Conservation (phyloP, 35 echinoderm and acorn worm genomes). For the Heliocidaris erythrogramma region DNA sequence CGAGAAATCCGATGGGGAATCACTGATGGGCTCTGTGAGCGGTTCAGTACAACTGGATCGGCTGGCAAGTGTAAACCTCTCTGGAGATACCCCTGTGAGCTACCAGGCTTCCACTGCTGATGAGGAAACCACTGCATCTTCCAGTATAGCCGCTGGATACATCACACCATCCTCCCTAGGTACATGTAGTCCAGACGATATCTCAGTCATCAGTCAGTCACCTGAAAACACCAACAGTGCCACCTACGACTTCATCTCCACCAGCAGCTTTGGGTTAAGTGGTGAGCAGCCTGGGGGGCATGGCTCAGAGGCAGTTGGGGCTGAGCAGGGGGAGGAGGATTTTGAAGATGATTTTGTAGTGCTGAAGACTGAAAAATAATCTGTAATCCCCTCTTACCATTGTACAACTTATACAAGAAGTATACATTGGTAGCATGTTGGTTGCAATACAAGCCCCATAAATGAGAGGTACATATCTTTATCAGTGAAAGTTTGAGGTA, state of each 20-base stretch:
- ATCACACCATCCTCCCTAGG: background rate
- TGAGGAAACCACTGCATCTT: background rate
- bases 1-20: background rate
- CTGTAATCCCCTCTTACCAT: background rate
- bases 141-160: background rate
- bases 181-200: background rate
- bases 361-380: background rate
- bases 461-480: no score
- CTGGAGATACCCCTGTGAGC: background rate
- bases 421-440: no score
- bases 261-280: background rate
- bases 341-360: constrained; percentile 22
- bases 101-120: background rate
- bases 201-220: constrained; percentile 23
- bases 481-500: no score
- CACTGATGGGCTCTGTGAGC: background rate
- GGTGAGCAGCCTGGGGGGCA: background rate
- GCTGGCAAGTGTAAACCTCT: background rate
- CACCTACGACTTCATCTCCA: constrained; percentile 19
- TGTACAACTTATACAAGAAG: background rate
- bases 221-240: constrained; percentile 29
- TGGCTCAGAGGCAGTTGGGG: background rate
- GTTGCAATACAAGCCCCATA: no score
- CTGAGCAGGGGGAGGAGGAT: background rate
- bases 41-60: background rate